phyloP scores from a whole-genome alignment of 2,113 vertebrate species.

The Morone saxatilis region DNA sequence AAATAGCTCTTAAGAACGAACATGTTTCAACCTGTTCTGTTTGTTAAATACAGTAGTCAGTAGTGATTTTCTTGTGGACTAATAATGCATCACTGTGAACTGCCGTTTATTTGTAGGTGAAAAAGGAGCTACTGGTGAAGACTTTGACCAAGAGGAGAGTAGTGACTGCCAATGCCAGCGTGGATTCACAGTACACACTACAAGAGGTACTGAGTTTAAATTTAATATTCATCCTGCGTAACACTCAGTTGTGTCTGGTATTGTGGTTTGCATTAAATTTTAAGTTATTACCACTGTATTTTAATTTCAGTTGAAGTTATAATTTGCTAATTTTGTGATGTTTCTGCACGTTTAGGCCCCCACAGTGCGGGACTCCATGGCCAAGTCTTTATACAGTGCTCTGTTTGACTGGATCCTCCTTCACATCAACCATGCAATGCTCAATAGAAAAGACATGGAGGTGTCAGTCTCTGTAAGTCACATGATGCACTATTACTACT shows the following conservation, averaged over 20 bases:
- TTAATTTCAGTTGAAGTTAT: neutral
- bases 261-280: neutral
- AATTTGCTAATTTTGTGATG: neutral
- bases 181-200: conserved; percentile 90
- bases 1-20: conserved; percentile 17
- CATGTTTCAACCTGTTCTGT: neutral
- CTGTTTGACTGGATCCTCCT: conserved; percentile 97
- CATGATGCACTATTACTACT: neutral
- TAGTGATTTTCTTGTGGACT: neutral
- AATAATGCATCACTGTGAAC: neutral
- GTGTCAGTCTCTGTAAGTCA: conserved; percentile 90
- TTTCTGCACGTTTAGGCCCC: conserved; percentile 83
- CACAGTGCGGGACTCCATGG: conserved; percentile 93
- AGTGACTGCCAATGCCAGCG: conserved; percentile 85
- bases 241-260: neutral
- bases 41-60: neutral
- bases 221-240: neutral
- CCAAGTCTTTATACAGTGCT: conserved; percentile 93
- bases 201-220: conserved; percentile 85
- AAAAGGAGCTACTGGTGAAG: conserved; percentile 89
- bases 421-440: conserved; percentile 94
- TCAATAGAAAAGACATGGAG: conserved; percentile 94
- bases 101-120: conserved; percentile 84
- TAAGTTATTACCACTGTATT: neutral
- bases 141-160: conserved; percentile 93